phyloP scores from a whole-genome alignment of 2,113 vertebrate genomes.

The Microtus oregoni region DNA sequence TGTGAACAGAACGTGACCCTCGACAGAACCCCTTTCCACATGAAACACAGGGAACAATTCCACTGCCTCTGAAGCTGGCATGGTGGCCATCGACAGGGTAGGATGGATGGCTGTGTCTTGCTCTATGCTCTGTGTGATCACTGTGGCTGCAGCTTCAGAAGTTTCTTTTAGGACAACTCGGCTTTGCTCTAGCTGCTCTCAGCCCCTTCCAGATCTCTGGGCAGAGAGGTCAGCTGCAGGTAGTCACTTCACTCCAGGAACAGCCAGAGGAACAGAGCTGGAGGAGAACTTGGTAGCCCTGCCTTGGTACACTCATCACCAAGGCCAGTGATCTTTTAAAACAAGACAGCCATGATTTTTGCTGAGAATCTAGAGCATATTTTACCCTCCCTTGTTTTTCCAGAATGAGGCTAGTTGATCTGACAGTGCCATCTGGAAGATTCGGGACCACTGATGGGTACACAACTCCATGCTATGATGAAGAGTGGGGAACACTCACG shows the following conservation, averaged over 20 bases:
- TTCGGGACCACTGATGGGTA: neutral
- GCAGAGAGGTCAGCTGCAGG: neutral
- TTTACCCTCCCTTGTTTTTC: neutral
- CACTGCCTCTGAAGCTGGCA: neutral
- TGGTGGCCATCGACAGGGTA: neutral
- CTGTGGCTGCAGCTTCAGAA: neutral
- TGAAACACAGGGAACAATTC: neutral
- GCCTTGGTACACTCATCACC: neutral
- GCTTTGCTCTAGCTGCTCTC: neutral
- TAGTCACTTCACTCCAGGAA: neutral
- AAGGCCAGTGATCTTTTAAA: neutral
- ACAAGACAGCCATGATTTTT: neutral
- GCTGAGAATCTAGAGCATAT: neutral
- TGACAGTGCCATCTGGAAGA: neutral
- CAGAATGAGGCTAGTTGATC: neutral
- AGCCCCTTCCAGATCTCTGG: neutral
- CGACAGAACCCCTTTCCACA: neutral
- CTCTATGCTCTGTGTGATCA: neutral
- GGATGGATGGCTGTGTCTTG: neutral
- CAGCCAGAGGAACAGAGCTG: fast-evolving
- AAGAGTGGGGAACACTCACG: neutral
- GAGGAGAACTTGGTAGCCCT: neutral
- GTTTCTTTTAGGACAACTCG: constrained; percentile 11
- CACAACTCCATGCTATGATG: neutral
- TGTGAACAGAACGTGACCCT: neutral